Percentiles rank a stretch among this genome's conserved stretches.
phyloP scores from a whole-genome alignment of 2,888 invertebrate genomes.

The Bhutanitis thaidina region DNA sequence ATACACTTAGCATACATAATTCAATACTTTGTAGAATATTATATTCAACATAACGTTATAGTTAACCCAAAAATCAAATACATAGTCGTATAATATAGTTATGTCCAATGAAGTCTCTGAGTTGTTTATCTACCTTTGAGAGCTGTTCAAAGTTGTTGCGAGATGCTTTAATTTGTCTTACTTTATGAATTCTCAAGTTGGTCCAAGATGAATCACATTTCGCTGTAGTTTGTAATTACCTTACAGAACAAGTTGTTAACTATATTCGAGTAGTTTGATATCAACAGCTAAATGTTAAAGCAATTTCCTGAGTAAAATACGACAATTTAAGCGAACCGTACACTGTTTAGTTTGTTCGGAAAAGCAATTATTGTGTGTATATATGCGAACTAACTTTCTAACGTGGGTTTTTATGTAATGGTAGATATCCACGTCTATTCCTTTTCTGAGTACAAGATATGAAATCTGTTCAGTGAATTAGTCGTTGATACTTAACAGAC shows the following conservation, averaged over 20 bases:
- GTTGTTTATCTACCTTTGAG: not conserved
- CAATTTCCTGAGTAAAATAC: conserved; percentile 9
- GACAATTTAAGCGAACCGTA: not conserved
- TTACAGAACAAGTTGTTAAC: conserved; percentile 11
- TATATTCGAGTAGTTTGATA: conserved; percentile 11
- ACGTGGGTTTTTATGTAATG: too few species aligned
- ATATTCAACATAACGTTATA: too few species aligned
- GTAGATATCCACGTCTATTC: too few species aligned
- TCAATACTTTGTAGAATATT: too few species aligned
- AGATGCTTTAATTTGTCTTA: conserved; percentile 13
- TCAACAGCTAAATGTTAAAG: conserved; percentile 7
- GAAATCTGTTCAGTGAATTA: too few species aligned
- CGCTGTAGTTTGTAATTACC: conserved; percentile 11
- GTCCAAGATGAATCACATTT: conserved; percentile 5
- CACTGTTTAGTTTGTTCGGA: not conserved
- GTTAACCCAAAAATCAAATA: too few species aligned
- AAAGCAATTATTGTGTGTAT: too few species aligned
- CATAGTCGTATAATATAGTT: too few species aligned
- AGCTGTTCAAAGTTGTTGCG: not conserved
- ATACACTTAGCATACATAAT: too few species aligned
- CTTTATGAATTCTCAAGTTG: conserved; percentile 9
- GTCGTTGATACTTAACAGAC: too few species aligned
- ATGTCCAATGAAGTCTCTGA: not conserved
- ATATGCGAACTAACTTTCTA: too few species aligned
- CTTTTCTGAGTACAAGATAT: too few species aligned